Base-by-base conservation (phyloP, 2,888 invertebrate genomes). In the Drosophila pegasa region DNA sequence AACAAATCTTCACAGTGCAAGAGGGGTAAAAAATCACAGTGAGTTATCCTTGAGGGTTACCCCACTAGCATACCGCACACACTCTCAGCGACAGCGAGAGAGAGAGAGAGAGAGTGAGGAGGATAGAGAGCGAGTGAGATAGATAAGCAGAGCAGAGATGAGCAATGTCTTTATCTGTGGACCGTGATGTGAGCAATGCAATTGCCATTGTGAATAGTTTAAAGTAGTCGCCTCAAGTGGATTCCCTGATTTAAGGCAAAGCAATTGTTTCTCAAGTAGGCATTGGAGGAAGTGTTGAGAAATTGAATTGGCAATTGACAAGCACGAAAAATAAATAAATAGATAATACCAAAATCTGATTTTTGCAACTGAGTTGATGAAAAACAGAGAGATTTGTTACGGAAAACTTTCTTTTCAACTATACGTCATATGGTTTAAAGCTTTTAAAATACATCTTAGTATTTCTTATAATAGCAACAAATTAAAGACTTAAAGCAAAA, bases 91-190 rank as follows among this genome's bases (percentile, higher is more conserved):
- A 22, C 14, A 16, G 51, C 20, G 16, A 18, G 37, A 22, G 18
- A 59, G 10, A 40, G 25, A 18, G 20, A 7, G n/a, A 8, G 18
- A 33, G 20, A 16, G 14, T 22, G 14, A 12, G 9, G 20, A 18
- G 20, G 2, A 9, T 2, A 5, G 16, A 10, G 9, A 27, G n/a
- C 3, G 20, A 5, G 18, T 3, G 20, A 22, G 16, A 45, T 33
- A 20, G 48, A 63, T 64, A 63, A 67, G 56, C 68, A 71, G 70
- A 63, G 16, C 43, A 16, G 67, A 72, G 54, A 72, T 80, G 76
- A 86, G 65, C 76, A 76, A 83, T 85, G 78, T 74, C 80, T 72
- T 78, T 78, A 80, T 83, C 74, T 75, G 25, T 37, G 38, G 47
- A 14, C 54, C 37, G n/a, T 9, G 55, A 33, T 48, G 47, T 51